Evolutionary conservation across 2,888 invertebrate species (phyloP).

Genomic region (Troides oblongomaculatus): DNA sequence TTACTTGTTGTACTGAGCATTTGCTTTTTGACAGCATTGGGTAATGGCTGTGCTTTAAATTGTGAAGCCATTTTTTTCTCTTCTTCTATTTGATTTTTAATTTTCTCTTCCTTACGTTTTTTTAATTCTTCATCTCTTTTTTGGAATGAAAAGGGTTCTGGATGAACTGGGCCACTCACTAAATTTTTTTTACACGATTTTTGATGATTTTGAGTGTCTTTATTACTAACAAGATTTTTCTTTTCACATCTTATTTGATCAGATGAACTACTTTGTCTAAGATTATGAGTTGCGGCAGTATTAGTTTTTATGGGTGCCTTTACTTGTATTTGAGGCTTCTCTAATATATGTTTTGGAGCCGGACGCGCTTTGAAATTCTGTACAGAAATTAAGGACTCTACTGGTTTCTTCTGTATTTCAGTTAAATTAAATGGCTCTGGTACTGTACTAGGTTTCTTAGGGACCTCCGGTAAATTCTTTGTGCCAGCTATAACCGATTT

Average conservation of each 20-base stretch:
- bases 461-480: slow-evolving; percentile 69
- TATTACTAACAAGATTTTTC: slow-evolving; percentile 23
- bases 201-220: slow-evolving; percentile 21
- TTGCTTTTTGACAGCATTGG: slow-evolving; percentile 69
- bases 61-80: slow-evolving; percentile 81
- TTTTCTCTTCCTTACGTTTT: slow-evolving; percentile 80
- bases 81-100: slow-evolving; percentile 79
- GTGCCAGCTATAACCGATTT: slow-evolving; percentile 78
- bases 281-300: slow-evolving; percentile 59
- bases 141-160: slow-evolving; percentile 86
- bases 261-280: slow-evolving; percentile 53
- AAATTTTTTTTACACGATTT: slow-evolving; percentile 31
- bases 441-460: slow-evolving; percentile 78
- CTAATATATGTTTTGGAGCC: slow-evolving; percentile 78
- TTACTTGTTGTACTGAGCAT: slow-evolving; percentile 55
- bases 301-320: slow-evolving; percentile 53
- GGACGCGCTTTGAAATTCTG: slow-evolving; percentile 82
- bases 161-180: slow-evolving; percentile 54
- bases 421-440: slow-evolving; percentile 84
- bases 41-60: slow-evolving; percentile 86
- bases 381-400: slow-evolving; percentile 44
- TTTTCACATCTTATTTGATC: slow-evolving; percentile 44
- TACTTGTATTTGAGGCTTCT: slow-evolving; percentile 61
- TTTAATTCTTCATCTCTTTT: slow-evolving; percentile 79
- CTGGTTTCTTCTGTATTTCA: slow-evolving; percentile 69